Evolutionary conservation across 1,140 invertebrate species (phyloP).

Genomic region (Sipha flava): DNA sequence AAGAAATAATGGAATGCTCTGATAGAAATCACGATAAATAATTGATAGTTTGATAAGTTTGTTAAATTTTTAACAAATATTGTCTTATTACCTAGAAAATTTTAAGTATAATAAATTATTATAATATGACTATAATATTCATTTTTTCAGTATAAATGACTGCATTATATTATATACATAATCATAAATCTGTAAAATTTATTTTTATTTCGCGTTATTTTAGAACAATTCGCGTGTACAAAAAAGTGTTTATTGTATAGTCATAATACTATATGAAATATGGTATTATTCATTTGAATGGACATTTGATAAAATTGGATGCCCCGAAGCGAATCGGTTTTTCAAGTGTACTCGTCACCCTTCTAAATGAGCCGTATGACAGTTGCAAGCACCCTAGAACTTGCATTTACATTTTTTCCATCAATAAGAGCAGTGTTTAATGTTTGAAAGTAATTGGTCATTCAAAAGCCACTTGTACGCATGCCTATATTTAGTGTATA

Average conservation of each 20-base stretch:
- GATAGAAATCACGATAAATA: no score
- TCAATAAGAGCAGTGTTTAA: not conserved
- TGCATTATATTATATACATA: no score
- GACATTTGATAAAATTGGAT: not conserved
- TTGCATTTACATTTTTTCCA: not conserved
- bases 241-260: not conserved
- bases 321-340: not conserved
- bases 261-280: not conserved
- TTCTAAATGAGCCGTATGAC: conserved; percentile 26
- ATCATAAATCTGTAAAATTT: no score
- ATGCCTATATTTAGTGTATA: not conserved
- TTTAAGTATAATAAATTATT: no score
- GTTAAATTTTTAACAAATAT: no score
- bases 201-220: no score
- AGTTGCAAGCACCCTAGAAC: not conserved
- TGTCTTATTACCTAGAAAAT: no score
- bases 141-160: no score
- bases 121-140: no score
- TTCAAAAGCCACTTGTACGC: not conserved
- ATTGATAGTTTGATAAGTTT: no score
- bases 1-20: no score
- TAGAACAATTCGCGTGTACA: not conserved
- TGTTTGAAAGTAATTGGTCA: not conserved
- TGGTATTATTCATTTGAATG: not conserved
- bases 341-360: conserved; percentile 10